phyloP scores from a whole-genome alignment of 2,888 invertebrate species.

The Pandemis heparana region DNA sequence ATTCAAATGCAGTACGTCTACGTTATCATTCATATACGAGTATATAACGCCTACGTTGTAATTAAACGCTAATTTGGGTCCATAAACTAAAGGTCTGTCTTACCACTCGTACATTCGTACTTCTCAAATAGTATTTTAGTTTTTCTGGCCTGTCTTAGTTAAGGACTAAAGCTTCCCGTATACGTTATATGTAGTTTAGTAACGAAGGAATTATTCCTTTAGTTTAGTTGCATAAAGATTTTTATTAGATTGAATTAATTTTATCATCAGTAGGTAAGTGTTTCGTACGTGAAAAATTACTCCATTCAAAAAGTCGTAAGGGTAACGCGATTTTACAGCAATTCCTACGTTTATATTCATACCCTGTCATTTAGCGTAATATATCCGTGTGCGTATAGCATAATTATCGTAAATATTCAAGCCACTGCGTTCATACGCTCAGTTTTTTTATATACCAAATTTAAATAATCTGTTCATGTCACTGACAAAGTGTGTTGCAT shows the following conservation, averaged over 20 bases:
- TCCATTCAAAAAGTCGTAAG: neutral
- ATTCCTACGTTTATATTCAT: neutral
- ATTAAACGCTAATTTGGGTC: neutral
- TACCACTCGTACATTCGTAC: no score
- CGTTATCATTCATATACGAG: conserved; percentile 1
- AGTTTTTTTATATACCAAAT: conserved; percentile 3
- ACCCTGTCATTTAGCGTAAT: neutral
- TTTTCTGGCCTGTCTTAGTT: neutral
- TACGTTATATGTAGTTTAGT: neutral
- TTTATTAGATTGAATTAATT: neutral
- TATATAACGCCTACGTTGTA: conserved; percentile 14
- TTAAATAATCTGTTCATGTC: conserved; percentile 13
- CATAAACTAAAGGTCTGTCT: no score
- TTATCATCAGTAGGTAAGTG: neutral
- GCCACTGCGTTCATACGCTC: neutral
- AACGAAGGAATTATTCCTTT: no score
- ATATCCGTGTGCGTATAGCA: neutral
- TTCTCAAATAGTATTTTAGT: neutral
- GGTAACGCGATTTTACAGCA: neutral
- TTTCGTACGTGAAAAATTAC: neutral
- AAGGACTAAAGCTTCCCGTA: neutral
- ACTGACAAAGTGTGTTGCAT: conserved; percentile 8
- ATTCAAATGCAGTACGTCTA: conserved; percentile 19
- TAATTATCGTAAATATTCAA: neutral
- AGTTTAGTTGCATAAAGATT: neutral